Base-by-base conservation (phyloP, 2,113 vertebrate genomes). In the Pholis gunnellus region DNA sequence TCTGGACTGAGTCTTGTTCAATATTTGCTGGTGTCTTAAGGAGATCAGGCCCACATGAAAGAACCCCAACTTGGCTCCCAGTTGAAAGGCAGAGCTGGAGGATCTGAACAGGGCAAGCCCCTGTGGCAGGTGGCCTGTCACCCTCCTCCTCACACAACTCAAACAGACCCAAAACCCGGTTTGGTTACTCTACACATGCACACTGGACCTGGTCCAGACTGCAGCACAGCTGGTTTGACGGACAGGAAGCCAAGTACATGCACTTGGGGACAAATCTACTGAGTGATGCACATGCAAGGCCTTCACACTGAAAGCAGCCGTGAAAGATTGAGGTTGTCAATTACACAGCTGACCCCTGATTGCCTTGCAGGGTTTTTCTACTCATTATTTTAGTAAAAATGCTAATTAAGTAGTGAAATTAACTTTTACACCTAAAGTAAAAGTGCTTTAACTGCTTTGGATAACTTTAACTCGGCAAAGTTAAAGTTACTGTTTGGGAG, bases 41-140 rank as follows among this genome's bases (percentile, higher is more conserved):
- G 88, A 91, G 93, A 92, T 94, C 92, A 94, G 83, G 81, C 85
- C 90, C 93, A 89, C 90, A 92, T 89, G 93, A 93, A 92, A 93
- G 89, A 87, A 71, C 79, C 80, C 79, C 78, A 81, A 88, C 86
- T 94, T 94, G 93, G 94, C 93, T 91, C 68, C 78, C 36, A 82
- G 84, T 91, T 93, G 83, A 94, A 94, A 93, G 88, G 89, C 87
- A 88, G 85, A 82, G 78, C 78, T 88, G 80, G 81, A 14, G 75
- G 84, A 86, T 88, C 85, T 22, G 78, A 82, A 91, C 78, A 82
- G 91, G 91, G 87, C 89, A 85, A 90, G 85, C 85, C 89, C 89
- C 83, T 80, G 65, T 88, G 88, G 90, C 93, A 93, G 93, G 93
- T 93, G 93, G 91, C 91, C 88, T 86, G 85, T 91, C 79, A 46